Evolutionary conservation across 1,140 invertebrate species (phyloP).

Genomic region (Megalopta genalis): DNA sequence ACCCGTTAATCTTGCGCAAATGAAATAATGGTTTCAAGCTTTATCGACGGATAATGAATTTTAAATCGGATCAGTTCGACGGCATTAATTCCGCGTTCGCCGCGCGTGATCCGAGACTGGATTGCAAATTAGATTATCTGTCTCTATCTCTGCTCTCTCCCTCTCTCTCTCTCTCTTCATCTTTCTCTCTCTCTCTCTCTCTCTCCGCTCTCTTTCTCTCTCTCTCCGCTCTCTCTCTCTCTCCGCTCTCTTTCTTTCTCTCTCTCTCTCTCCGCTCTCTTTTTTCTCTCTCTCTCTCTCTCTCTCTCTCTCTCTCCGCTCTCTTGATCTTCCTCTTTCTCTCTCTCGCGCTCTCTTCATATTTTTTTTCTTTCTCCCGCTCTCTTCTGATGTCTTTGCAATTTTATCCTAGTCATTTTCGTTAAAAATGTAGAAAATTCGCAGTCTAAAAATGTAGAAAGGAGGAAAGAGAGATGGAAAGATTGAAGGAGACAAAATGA

Average conservation of each 20-base stretch:
- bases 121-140: slow-evolving; percentile 61
- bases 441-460: too few species aligned
- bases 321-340: too few species aligned
- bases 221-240: too few species aligned
- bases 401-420: too few species aligned
- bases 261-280: not conserved
- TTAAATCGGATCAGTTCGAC: slow-evolving; percentile 65
- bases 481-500: too few species aligned
- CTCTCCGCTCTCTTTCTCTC: not conserved
- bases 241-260: not conserved
- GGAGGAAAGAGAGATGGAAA: too few species aligned
- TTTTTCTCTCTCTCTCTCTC: too few species aligned
- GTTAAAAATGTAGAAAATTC: too few species aligned
- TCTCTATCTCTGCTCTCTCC: slow-evolving; percentile 22
- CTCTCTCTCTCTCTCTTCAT: not conserved
- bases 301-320: too few species aligned
- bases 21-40: slow-evolving; percentile 67
- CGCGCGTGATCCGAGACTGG: slow-evolving; percentile 57
- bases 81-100: slow-evolving; percentile 60
- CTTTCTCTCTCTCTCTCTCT: slow-evolving; percentile 21
- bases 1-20: slow-evolving; percentile 64
- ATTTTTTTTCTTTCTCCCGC: too few species aligned
- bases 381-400: too few species aligned
- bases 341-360: too few species aligned
- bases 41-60: slow-evolving; percentile 68